A percentile compares a stretch with the other conserved stretches of the same genome.
Conservation (phyloP, 1,140 invertebrate species). For the Sitobion miscanthi region DNA sequence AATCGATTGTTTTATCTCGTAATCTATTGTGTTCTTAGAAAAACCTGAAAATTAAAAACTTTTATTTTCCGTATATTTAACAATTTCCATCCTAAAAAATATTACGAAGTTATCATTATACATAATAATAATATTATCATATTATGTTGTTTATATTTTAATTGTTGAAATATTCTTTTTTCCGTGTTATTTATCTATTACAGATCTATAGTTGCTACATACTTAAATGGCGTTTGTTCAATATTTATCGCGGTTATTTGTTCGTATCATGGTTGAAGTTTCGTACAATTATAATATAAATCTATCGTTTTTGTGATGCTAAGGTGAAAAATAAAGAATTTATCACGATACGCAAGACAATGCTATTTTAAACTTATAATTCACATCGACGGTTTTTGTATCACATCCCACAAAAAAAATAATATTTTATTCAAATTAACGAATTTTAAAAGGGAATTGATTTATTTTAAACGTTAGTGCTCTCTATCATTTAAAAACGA, state of each 20-base stretch:
- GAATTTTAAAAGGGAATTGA: background rate
- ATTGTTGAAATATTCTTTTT: background rate
- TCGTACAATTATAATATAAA: background rate
- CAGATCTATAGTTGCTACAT: background rate
- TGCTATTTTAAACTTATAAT: background rate
- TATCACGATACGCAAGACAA: background rate
- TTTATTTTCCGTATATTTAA: background rate
- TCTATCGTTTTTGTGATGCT: background rate
- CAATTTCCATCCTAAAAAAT: background rate
- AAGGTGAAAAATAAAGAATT: background rate
- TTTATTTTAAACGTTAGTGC: background rate
- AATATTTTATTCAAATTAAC: background rate
- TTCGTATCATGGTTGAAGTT: background rate
- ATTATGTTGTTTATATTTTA: background rate
- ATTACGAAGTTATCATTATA: background rate
- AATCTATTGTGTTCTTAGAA: slow-evolving; percentile 33
- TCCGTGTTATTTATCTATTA: background rate
- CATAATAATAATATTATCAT: background rate
- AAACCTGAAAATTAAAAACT: background rate
- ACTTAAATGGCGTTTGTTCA: background rate
- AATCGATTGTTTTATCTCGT: background rate
- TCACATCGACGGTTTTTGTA: background rate
- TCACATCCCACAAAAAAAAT: too few species aligned
- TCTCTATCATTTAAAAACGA: background rate
- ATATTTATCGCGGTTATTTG: background rate